Evolutionary conservation across 2,113 vertebrate genomes (phyloP).

Genomic region (Seriola aureovittata): DNA sequence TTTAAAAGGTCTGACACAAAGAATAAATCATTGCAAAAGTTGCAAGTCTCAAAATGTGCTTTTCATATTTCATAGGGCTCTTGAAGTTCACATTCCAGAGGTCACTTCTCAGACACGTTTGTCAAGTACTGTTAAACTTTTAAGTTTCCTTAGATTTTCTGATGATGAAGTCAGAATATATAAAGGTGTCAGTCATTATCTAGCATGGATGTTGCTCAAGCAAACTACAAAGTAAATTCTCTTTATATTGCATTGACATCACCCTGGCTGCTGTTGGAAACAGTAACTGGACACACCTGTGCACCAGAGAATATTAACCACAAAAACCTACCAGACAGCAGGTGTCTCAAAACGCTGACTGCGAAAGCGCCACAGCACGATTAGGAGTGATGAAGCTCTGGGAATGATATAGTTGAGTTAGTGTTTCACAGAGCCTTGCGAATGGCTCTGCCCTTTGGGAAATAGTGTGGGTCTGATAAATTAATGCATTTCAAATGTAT

Average conservation of each 20-base stretch:
- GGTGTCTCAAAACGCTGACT: not conserved
- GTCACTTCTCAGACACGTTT: not conserved
- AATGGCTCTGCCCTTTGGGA: conserved; percentile 34
- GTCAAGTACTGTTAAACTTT: not conserved
- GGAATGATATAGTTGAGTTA: conserved; percentile 2
- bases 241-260: not conserved
- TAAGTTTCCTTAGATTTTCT: not conserved
- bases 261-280: not conserved
- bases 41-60: conserved; percentile 29
- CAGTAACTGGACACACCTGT: conserved; percentile 8
- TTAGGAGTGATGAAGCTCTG: not conserved
- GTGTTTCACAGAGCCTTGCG: conserved; percentile 19
- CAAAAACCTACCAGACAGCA: not conserved
- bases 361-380: not conserved
- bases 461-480: conserved; percentile 57
- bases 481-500: conserved; percentile 66
- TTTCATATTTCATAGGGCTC: conserved; percentile 21
- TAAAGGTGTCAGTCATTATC: conserved; percentile 5
- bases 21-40: conserved; percentile 30
- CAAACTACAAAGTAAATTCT: not conserved
- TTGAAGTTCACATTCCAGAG: conserved; percentile 19
- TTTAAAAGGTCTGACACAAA: conserved; percentile 27
- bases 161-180: not conserved
- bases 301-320: conserved; percentile 1
- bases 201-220: not conserved